Evolutionary conservation across 2,113 vertebrate species (phyloP), one percentile per base, ranked within the genome.

Genomic region (Holacanthus passer): DNA sequence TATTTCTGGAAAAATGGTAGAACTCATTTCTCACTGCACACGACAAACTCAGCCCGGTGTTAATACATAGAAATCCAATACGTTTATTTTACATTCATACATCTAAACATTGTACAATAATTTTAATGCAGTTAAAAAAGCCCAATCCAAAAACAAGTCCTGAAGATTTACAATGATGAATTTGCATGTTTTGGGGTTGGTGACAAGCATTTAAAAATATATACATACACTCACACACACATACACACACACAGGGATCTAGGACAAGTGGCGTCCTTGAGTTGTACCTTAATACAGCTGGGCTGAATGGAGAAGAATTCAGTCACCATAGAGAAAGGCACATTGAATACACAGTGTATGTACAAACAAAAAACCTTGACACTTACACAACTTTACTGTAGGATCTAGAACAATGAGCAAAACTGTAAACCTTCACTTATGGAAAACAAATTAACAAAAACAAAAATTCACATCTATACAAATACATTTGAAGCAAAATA

Each of bases 41-140:
- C 11, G 24, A 80, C 37, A 62, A 64, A 86, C 31, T 65, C 37
- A 79, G 3, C 62, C 80, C 20, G 37, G 16, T 79, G 32, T 93
- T 82, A 68, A 87, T 92, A 94, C 93, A 95, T 95, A 94, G 86
- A 96, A 95, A 95, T 94, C 70, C 91, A 95, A 95, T 96, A 95
- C 84, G 95, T 99, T 99, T 98, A 98, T 99, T 99, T 97, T 96
- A 96, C 96, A 96, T 98, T 97, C 97, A 96, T 97, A 98, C 97
- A 99, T 97, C 96, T 96, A 96, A 97, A 92, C 88, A 85, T 96
- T 96, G 95, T 98, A 99, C 96, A 99, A 96, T 53, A 91, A 91
- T 94, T 95, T 94, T 96, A 97, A 98, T 97, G 96, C 96, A 96
- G 94, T 96, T 97, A 83, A 89, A 88, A 94, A 93, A 91, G 70